Conservation (phyloP, 2,888 invertebrate genomes). For the Maniola hyperantus region DNA sequence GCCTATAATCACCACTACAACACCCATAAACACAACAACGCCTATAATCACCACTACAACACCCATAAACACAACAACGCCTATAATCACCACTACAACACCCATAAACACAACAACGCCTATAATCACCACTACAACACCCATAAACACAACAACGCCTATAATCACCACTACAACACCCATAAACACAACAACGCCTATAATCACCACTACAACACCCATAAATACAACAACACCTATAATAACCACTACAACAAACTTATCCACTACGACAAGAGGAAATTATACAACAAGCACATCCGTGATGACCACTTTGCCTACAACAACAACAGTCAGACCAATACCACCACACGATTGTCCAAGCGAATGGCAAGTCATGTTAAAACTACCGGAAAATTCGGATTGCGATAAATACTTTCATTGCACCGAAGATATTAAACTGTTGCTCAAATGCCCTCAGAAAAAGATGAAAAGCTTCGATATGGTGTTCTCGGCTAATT, state of each 20-base stretch:
- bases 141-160: background rate
- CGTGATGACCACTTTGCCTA: constrained; percentile 20
- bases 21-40: too few species aligned
- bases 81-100: too few species aligned
- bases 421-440: constrained; percentile 51
- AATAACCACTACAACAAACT: background rate
- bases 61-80: too few species aligned
- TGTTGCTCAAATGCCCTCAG: constrained; percentile 47
- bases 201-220: background rate
- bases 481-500: constrained; percentile 47
- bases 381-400: constrained; percentile 52
- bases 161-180: background rate
- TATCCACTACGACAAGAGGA: background rate
- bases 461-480: constrained; percentile 49
- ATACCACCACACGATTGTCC: constrained; percentile 51
- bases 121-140: background rate
- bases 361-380: constrained; percentile 45
- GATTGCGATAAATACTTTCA: constrained; percentile 58
- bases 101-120: background rate
- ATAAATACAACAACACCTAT: background rate
- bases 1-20: too few species aligned
- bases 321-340: constrained; percentile 31
- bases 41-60: too few species aligned
- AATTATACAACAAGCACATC: constrained; percentile 29
- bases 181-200: background rate